Evolutionary conservation across 1,140 invertebrate species (phyloP).

Genomic region (Panagrolaimus sp.): DNA sequence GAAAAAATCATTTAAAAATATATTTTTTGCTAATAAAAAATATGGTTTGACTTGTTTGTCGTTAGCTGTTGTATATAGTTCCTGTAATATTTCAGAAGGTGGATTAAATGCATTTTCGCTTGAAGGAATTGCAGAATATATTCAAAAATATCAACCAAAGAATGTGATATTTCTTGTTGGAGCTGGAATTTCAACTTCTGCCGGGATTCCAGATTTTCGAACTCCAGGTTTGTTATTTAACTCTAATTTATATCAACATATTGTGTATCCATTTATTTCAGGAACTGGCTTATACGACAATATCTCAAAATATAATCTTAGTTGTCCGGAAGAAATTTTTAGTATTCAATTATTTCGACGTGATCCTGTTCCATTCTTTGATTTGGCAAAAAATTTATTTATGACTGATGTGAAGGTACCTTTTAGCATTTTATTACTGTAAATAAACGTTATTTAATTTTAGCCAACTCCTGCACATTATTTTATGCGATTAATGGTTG

Average conservation of each 20-base stretch:
- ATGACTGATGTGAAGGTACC: conserved; percentile 18
- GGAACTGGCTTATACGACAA: conserved; percentile 85
- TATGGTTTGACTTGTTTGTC: background rate
- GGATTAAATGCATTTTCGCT: conserved; percentile 34
- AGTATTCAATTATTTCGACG: conserved; percentile 80
- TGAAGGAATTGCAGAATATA: conserved; percentile 48
- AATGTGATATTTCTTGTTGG: conserved; percentile 63
- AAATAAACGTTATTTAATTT: conserved; percentile 27
- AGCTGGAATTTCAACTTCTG: conserved; percentile 64
- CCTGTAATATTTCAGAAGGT: conserved; percentile 16
- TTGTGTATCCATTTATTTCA: conserved; percentile 68
- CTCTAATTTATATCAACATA: conserved; percentile 30
- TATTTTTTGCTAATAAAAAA: conserved; percentile 17
- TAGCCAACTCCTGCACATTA: conserved; percentile 75
- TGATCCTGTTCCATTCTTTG: conserved; percentile 81
- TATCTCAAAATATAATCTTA: conserved; percentile 80
- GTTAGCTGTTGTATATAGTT: background rate
- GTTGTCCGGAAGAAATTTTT: conserved; percentile 83
- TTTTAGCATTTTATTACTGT: conserved; percentile 28
- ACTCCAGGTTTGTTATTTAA: conserved; percentile 62
- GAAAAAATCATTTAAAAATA: background rate
- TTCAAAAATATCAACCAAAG: conserved; percentile 31
- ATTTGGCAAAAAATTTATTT: conserved; percentile 69
- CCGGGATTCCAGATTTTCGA: conserved; percentile 63
- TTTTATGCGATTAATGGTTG: conserved; percentile 77